phyloP scores from a whole-genome alignment of 2,888 invertebrate species.

The Brachyopa scutellaris region DNA sequence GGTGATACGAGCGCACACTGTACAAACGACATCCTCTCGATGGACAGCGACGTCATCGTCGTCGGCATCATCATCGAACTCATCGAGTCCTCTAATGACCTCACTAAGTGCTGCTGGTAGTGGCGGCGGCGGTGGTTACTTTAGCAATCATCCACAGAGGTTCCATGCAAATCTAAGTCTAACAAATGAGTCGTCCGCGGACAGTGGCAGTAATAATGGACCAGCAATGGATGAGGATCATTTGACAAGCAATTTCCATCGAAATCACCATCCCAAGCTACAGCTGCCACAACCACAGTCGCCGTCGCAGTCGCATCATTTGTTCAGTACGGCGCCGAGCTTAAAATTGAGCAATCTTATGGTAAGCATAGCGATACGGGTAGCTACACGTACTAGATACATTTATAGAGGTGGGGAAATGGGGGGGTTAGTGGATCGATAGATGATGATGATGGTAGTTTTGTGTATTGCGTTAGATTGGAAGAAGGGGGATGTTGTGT shows the following conservation, averaged over 20 bases:
- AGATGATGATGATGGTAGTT: conserved; percentile 16
- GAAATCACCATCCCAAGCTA: conserved; percentile 50
- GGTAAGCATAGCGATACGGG: conserved; percentile 77
- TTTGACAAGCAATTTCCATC: conserved; percentile 64
- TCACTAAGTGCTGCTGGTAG: conserved; percentile 32
- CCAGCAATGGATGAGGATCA: conserved; percentile 44
- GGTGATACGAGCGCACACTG: conserved; percentile 86
- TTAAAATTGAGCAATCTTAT: conserved; percentile 82
- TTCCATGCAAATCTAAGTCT: conserved; percentile 44
- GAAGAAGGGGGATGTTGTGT: conserved; percentile 6
- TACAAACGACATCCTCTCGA: conserved; percentile 81
- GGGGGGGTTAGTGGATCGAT: conserved; percentile 24
- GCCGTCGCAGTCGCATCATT: conserved; percentile 71
- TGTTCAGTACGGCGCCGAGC: conserved; percentile 80
- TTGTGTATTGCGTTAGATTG: not conserved
- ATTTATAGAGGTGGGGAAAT: no score
- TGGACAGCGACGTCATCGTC: conserved; percentile 77
- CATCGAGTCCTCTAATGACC: conserved; percentile 72
- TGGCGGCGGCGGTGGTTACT: conserved; percentile 39
- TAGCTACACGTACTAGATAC: conserved; percentile 3
- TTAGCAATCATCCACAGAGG: conserved; percentile 40
- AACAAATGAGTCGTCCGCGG: conserved; percentile 39
- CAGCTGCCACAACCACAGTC: no score
- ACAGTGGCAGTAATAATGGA: conserved; percentile 39
- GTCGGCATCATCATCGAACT: conserved; percentile 73